Base-by-base conservation (phyloP, 2,888 invertebrate species). In the Sphaerophoria rueppellii region DNA sequence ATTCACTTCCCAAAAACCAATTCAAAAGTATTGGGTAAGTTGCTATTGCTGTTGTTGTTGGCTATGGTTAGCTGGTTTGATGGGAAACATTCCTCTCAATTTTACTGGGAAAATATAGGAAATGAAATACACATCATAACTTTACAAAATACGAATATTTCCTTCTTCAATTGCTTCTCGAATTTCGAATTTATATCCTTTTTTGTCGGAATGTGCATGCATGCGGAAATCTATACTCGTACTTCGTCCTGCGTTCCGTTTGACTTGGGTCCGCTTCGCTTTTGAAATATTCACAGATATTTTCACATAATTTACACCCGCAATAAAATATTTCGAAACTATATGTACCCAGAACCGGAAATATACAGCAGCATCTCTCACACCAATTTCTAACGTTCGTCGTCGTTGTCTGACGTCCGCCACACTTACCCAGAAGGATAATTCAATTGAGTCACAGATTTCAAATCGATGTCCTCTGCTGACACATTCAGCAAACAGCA, bases 281-380 rank as follows among this genome's bases (percentile, higher is more conserved):
- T 16, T 60, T 79, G 71, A 76, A 70, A 85, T 76, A 72, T 73
- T 72, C 76, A 69, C 75, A 80, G 63, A 85, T 85, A 76, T 80
- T 73, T 80, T 76, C 85, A 81, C 81, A 81, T 85, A 81, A 85
- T 85, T 85, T 81, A 81, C 85, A 81, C 85, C 85, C 76, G 81
- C 76, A 85, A 81, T 77, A 85, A 82, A 85, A 81, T 85, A 85
- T 85, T 85, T 73, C n/a, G 85, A 80, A 85, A 85, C 85, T 85
- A 85, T 82, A 72, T 85, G 65, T 40, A 54, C 54, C 70, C 32
- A 58, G 57, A 70, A 63, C 70, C 63, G 74, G 77, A 73, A 65
- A 37, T 24, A 24, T 24, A 24, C 24, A 24, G 76, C 55, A 75
- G 14, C 54, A 4, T 32, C 40, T 6, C 14, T 46, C 16, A 9